Evolutionary conservation across 2,888 invertebrate species (phyloP).

Genomic region (Cheilosia soror): DNA sequence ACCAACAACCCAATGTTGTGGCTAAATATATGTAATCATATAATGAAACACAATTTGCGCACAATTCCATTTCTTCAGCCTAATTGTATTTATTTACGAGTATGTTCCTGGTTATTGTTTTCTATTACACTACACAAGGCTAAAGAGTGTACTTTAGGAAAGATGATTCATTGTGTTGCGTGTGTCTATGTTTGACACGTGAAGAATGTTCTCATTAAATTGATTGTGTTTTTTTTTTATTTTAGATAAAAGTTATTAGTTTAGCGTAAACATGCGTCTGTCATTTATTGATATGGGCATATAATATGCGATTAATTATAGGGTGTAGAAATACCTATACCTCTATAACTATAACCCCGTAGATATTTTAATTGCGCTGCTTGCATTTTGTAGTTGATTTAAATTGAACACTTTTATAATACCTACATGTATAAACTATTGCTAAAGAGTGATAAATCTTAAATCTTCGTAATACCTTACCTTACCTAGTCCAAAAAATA

Average conservation of each 20-base stretch:
- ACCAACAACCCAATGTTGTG: constrained; percentile 8
- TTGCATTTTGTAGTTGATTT: too few relatives aligned
- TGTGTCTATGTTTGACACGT: constrained; percentile 39
- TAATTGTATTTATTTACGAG: constrained; percentile 32
- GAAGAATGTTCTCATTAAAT: constrained; percentile 58
- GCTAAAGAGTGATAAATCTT: too few relatives aligned
- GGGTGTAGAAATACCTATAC: too few relatives aligned
- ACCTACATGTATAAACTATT: too few relatives aligned
- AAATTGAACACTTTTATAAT: too few relatives aligned
- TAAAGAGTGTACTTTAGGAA: not conserved
- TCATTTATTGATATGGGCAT: not conserved
- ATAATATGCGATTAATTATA: too few relatives aligned
- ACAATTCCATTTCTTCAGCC: constrained; percentile 48
- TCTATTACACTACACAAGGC: constrained; percentile 26
- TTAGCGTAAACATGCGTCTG: constrained; percentile 10
- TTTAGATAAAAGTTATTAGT: constrained; percentile 50
- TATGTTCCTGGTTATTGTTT: constrained; percentile 18
- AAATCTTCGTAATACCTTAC: too few relatives aligned
- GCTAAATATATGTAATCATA: constrained; percentile 50
- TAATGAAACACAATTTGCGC: constrained; percentile 46
- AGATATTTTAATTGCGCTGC: too few relatives aligned
- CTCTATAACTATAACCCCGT: too few relatives aligned
- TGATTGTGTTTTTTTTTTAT: constrained; percentile 46
- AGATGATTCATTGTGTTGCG: constrained; percentile 56
- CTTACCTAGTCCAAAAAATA: too few relatives aligned